A percentile compares a stretch with the other conserved stretches of the same genome.
phyloP scores from a whole-genome alignment of 37 sponge, comb jelly and placozoan genomes.

The Theonella swinhoei region DNA sequence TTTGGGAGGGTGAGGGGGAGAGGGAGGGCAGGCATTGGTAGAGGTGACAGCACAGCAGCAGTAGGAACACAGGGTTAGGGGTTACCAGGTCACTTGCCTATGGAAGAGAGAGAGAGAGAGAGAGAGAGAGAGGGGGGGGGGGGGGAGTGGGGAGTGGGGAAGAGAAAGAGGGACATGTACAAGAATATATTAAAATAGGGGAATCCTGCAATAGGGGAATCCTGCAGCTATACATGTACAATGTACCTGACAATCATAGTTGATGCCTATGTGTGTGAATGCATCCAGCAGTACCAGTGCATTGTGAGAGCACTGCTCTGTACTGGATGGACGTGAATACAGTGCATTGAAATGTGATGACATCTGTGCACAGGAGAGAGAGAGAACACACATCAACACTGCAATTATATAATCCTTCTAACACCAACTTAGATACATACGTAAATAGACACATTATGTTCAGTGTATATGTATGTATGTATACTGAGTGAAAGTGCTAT shows the following conservation, averaged over 20 bases:
- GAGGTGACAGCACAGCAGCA: slow-evolving; percentile 73
- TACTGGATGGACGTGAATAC: slow-evolving; percentile 55
- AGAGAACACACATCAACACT: too few relatives aligned
- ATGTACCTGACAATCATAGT: slow-evolving; percentile 84
- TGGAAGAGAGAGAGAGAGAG: neutral
- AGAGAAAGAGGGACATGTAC: neutral
- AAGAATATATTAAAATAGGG: neutral
- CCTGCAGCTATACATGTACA: too few relatives aligned
- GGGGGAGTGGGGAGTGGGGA: too few relatives aligned
- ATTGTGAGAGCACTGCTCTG: slow-evolving; percentile 90
- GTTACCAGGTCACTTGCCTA: slow-evolving; percentile 70
- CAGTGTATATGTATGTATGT: too few relatives aligned
- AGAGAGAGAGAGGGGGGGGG: neutral
- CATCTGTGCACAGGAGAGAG: neutral
- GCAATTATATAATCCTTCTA: too few relatives aligned
- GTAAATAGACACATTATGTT: too few relatives aligned
- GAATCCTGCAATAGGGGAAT: too few relatives aligned
- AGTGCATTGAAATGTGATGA: slow-evolving; percentile 54
- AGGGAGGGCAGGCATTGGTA: slow-evolving; percentile 68
- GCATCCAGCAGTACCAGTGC: slow-evolving; percentile 69
- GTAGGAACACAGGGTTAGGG: slow-evolving; percentile 79
- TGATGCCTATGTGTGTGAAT: slow-evolving; percentile 58
- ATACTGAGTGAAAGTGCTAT: too few relatives aligned
- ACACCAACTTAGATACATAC: too few relatives aligned
- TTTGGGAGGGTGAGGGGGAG: slow-evolving; percentile 23